A percentile compares a stretch with the other conserved stretches of the same genome.
These are phyloP conservation scores for Aphelenchoides bicaudatus DNA, from an alignment of 2,888 invertebrate genomes.

Conservation along the genomic window DNA sequence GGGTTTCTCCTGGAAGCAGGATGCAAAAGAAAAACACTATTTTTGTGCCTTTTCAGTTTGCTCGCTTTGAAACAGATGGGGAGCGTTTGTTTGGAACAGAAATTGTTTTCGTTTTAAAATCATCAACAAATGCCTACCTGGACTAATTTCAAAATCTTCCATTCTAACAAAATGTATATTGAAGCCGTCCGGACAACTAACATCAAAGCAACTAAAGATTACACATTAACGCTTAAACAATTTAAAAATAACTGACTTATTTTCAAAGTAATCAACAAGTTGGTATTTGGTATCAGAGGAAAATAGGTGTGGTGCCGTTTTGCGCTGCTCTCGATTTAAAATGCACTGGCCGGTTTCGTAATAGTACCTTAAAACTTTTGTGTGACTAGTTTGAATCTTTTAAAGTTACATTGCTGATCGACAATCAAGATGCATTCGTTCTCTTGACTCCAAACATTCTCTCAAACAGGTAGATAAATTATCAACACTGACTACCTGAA, in stretches of 20 bases:
- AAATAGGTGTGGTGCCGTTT: constrained; percentile 45
- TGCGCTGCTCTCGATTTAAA: constrained; percentile 46
- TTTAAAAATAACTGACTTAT: no score
- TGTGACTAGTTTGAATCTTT: constrained; percentile 32
- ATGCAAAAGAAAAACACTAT: no score
- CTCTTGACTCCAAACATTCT: constrained; percentile 43
- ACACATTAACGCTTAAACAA: constrained; percentile 11
- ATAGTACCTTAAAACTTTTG: constrained; percentile 46
- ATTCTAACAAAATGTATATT: constrained; percentile 52
- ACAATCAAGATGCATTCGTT: constrained; percentile 34
- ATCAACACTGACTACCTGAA: constrained; percentile 27
- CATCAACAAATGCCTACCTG: no score
- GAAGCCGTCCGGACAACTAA: constrained; percentile 38
- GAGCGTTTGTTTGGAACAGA: no score
- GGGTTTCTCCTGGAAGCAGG: no score
- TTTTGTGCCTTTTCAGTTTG: no score
- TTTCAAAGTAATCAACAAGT: constrained; percentile 59
- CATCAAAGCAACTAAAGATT: constrained; percentile 33
- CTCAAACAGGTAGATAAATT: constrained; percentile 53
- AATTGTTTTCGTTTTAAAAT: no score
- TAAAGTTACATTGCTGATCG: constrained; percentile 55
- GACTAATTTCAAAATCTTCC: constrained; percentile 48
- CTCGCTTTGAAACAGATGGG: no score
- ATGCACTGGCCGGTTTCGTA: constrained; percentile 59
- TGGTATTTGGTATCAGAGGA: constrained; percentile 40